Percentiles rank a stretch among this genome's conserved stretches.
These are phyloP conservation scores for Caenorhabditis sp. DNA, from an alignment of 2,888 invertebrate genomes.

Conservation along the genomic window DNA sequence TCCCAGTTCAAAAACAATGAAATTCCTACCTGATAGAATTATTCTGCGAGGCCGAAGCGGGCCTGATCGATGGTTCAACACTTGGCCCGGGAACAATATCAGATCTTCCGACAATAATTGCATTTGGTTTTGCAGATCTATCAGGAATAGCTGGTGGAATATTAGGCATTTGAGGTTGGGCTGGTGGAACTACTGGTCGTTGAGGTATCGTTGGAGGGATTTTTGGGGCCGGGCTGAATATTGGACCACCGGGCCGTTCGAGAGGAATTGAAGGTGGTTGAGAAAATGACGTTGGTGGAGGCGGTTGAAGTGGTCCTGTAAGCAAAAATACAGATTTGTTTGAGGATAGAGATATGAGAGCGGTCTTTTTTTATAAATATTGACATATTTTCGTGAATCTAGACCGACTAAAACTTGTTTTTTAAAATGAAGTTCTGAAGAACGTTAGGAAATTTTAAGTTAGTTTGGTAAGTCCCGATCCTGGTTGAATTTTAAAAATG, in stretches of 20 bases:
- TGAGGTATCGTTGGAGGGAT: background rate
- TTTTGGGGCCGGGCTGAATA: constrained; percentile 6
- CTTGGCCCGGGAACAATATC: background rate
- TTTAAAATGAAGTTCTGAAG: too few relatives aligned
- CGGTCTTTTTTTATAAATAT: too few relatives aligned
- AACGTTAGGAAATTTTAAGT: too few relatives aligned
- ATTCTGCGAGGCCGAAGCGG: background rate
- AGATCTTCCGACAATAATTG: background rate
- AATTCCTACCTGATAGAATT: background rate
- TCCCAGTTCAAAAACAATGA: too few relatives aligned
- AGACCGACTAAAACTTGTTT: too few relatives aligned
- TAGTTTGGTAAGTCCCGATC: too few relatives aligned
- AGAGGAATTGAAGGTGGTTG: constrained; percentile 6
- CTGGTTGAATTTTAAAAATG: too few relatives aligned
- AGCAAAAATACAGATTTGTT: background rate
- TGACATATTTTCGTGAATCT: too few relatives aligned
- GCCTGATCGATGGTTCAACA: background rate
- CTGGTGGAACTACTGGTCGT: background rate
- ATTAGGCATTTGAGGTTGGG: background rate
- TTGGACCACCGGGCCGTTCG: constrained; percentile 22
- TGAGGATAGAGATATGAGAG: too few relatives aligned
- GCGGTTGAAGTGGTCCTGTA: constrained; percentile 4
- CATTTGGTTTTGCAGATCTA: background rate
- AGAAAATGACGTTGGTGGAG: constrained; percentile 3
- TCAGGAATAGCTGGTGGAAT: background rate